phyloP scores from a whole-genome alignment of 2,797 vertebrate species.

The Sandelia bainsii region DNA sequence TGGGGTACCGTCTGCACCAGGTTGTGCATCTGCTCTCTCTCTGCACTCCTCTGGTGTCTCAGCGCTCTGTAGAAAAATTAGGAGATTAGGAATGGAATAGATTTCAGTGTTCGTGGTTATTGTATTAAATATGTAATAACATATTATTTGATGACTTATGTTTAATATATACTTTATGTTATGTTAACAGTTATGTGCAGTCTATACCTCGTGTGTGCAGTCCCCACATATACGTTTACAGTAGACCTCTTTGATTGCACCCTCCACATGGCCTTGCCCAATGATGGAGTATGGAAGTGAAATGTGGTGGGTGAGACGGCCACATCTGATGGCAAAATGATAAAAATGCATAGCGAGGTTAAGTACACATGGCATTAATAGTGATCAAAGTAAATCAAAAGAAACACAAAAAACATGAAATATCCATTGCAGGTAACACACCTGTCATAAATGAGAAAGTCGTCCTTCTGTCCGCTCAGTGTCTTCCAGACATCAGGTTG shows the following conservation, averaged over 20 bases:
- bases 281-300: constrained; percentile 91
- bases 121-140: neutral
- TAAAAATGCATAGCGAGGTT: constrained; percentile 10
- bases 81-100: neutral
- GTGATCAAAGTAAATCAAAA: neutral
- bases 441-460: constrained; percentile 97
- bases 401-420: neutral
- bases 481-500: constrained; percentile 90
- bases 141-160: neutral
- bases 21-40: constrained; percentile 47
- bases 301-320: constrained; percentile 91
- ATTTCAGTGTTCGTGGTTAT: neutral
- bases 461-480: constrained; percentile 91
- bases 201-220: constrained; percentile 88
- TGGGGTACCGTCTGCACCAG: constrained; percentile 31
- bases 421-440: constrained; percentile 55
- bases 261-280: constrained; percentile 86
- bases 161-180: neutral
- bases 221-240: constrained; percentile 89
- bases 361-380: neutral
- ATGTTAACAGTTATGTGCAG: neutral
- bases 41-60: constrained; percentile 73
- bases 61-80: constrained; percentile 57
- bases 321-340: constrained; percentile 85
- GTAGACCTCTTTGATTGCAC: constrained; percentile 90